Conservation (phyloP, 2,113 vertebrate genomes). For the Ptychochromis oligacanthus region DNA sequence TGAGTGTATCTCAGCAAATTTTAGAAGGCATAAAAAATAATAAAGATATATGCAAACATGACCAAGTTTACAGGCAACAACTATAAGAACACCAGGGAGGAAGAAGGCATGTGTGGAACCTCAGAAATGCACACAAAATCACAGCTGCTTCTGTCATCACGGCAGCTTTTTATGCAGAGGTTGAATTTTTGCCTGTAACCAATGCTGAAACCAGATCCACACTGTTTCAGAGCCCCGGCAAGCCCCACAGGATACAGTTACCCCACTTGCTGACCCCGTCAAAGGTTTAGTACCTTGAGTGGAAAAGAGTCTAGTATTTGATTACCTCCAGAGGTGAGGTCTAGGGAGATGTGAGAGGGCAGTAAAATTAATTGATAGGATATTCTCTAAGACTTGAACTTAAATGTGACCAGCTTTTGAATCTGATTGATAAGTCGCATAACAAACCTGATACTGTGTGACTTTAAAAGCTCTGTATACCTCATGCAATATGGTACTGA, state of each 20-base stretch:
- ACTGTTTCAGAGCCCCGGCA: slow-evolving; percentile 69
- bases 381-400: slow-evolving; percentile 9
- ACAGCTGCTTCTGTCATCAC: slow-evolving; percentile 64
- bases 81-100: slow-evolving; percentile 24
- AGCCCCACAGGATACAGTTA: slow-evolving; percentile 52
- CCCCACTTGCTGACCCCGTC: slow-evolving; percentile 56
- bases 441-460: not conserved
- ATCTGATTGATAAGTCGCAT: not conserved
- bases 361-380: slow-evolving; percentile 39
- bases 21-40: not conserved
- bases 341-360: not conserved
- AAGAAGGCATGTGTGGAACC: slow-evolving; percentile 17
- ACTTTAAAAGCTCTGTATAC: slow-evolving; percentile 14
- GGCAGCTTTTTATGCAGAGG: slow-evolving; percentile 53
- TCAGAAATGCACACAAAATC: slow-evolving; percentile 20
- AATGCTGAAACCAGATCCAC: slow-evolving; percentile 70
- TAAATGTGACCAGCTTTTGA: not conserved
- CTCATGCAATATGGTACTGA: slow-evolving; percentile 1
- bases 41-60: slow-evolving; percentile 8
- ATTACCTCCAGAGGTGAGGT: slow-evolving; percentile 26
- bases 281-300: slow-evolving; percentile 25
- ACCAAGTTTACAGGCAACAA: slow-evolving; percentile 10
- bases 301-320: slow-evolving; percentile 39
- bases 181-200: slow-evolving; percentile 58
- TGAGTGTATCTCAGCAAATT: not conserved